Conservation (phyloP, 1,140 invertebrate species). For the Pseudoatta argentina region DNA sequence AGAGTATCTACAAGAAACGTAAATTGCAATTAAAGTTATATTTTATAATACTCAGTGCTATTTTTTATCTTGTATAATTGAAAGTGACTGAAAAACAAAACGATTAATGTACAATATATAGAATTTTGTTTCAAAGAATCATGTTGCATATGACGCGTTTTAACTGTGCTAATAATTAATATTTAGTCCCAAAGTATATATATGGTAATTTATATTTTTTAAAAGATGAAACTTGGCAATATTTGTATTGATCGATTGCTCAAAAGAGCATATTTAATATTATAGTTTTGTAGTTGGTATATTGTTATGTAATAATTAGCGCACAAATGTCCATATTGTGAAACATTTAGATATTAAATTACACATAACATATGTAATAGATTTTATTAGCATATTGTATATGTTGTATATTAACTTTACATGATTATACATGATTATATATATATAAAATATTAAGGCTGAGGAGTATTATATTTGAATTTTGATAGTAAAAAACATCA, state of each 20-base stretch:
- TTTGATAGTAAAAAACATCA: slow-evolving; percentile 38
- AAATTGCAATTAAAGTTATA: slow-evolving; percentile 66
- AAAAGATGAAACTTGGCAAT: slow-evolving; percentile 12
- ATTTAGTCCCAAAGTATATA: slow-evolving; percentile 28
- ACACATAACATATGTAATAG: background rate
- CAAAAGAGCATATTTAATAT: background rate
- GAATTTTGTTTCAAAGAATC: slow-evolving; percentile 29
- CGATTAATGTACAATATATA: slow-evolving; percentile 24
- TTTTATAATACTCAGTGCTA: background rate
- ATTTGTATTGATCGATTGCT: slow-evolving; percentile 27
- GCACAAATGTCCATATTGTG: slow-evolving; percentile 63
- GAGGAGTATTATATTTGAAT: slow-evolving; percentile 33
- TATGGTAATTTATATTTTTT: slow-evolving; percentile 38
- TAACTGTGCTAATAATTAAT: background rate
- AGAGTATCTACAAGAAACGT: slow-evolving; percentile 74
- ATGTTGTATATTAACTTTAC: slow-evolving; percentile 41
- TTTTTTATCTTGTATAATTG: background rate
- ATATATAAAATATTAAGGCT: slow-evolving; percentile 9
- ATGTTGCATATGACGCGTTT: background rate
- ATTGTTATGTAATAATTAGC: slow-evolving; percentile 43
- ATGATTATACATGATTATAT: background rate
- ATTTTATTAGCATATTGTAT: slow-evolving; percentile 41
- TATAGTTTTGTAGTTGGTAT: slow-evolving; percentile 17
- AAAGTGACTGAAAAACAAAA: slow-evolving; percentile 32
- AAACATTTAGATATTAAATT: slow-evolving; percentile 40